Base-by-base conservation (phyloP, 2,797 vertebrate genomes). In the Mareca penelope region DNA sequence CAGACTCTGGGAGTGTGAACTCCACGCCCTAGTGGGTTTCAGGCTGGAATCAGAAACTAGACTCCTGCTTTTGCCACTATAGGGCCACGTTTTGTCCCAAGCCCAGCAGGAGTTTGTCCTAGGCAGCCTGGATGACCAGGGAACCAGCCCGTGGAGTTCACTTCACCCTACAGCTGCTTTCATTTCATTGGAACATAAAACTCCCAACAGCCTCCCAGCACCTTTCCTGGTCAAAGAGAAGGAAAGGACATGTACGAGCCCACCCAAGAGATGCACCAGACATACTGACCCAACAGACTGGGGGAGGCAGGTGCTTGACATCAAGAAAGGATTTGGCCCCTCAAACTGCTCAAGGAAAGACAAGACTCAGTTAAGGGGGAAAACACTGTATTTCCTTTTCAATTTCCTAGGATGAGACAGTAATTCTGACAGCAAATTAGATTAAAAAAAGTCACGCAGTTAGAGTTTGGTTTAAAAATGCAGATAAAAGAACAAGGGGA, bases 371-470 rank as follows among this genome's bases (percentile, higher is more conserved):
- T 50, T 94, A 67, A 87, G 39, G 77, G 85, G 40, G 52, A 69
- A 92, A 95, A 85, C 73, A 83, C 60, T 95, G 89, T 93, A 94
- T 96, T 97, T 95, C 90, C 40, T 85, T 93, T 86, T 75, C 23
- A 35, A 28, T 85, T 88, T 96, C 87, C 80, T 93, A 84, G 85
- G 80, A 94, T 75, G 83, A 96, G 52, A 95, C 84, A 92, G 61
- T 77, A 93, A 88, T 70, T 88, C 59, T 65, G 75, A 90, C 89
- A 95, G 90, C 94, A 94, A 88, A 94, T 87, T 71, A 94, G 69
- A 90, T 94, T 84, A 1, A 85, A 96, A 89, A 9, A 57, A 93
- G 63, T 91, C 84, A 90, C 68, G 1, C 2, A 2, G 80, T 94
- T 93, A 85, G 77, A 96, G 71, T 82, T 89, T 80, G 70, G 60